These are phyloP conservation scores for Aphelenchoides avenae DNA, from an alignment of 1,140 invertebrate species.

Conservation along the genomic window DNA sequence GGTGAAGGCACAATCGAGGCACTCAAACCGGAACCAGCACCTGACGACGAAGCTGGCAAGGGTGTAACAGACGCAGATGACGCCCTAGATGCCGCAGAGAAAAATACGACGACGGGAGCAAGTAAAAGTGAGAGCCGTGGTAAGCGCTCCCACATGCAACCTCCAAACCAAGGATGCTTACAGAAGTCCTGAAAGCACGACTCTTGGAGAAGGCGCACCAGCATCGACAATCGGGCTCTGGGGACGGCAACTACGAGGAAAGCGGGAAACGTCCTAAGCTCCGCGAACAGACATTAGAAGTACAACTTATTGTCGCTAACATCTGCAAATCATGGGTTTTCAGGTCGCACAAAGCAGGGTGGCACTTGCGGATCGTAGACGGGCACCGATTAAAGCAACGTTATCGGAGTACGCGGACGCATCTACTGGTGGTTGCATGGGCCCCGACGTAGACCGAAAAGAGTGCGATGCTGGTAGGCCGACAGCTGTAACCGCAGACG, in stretches of 20 bases:
- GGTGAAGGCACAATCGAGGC: constrained; percentile 15
- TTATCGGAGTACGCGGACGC: constrained; percentile 8
- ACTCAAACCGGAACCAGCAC: constrained; percentile 1
- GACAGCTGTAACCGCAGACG: background rate
- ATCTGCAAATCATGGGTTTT: no score
- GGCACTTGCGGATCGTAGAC: constrained; percentile 16
- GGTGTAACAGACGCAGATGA: constrained; percentile 13
- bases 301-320: no score
- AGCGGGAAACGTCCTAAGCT: constrained; percentile 8
- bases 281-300: constrained; percentile 22
- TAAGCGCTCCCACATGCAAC: no score
- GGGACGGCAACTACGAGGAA: no score
- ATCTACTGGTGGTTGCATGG: constrained; percentile 17
- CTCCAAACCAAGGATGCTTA: no score
- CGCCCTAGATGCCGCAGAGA: background rate
- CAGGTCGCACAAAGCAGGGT: constrained; percentile 30
- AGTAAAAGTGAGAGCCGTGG: background rate
- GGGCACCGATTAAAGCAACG: constrained; percentile 19
- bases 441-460: constrained; percentile 23
- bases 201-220: no score
- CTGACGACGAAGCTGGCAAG: constrained; percentile 15
- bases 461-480: constrained; percentile 23
- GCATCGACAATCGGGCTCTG: no score
- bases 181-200: no score
- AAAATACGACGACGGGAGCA: constrained; percentile 9